These are phyloP conservation scores for Mythimna pallens DNA, from an alignment of 2,888 invertebrate genomes.

Conservation along the genomic window DNA sequence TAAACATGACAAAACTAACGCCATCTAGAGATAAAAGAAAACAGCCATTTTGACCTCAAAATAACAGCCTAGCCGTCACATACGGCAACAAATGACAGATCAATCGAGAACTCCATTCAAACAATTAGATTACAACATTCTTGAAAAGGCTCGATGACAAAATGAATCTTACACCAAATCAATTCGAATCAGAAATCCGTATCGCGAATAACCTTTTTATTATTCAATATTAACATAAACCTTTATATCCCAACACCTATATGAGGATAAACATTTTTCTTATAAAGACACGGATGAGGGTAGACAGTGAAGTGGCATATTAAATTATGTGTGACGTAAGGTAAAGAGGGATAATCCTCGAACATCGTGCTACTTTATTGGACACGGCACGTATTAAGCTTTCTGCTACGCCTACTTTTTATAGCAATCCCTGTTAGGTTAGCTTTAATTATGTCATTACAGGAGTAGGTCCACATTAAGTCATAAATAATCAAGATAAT, in stretches of 20 bases:
- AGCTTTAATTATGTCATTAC: constrained; percentile 47
- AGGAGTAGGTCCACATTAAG: constrained; percentile 23
- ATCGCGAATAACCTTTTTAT: constrained; percentile 16
- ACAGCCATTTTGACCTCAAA: too few relatives aligned
- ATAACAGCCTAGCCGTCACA: too few relatives aligned
- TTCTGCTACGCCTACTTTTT: constrained; percentile 59
- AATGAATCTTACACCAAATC: neutral
- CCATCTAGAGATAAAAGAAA: too few relatives aligned
- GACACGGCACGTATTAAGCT: constrained; percentile 74
- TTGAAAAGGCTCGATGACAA: neutral
- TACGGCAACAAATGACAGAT: too few relatives aligned
- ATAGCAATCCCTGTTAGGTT: constrained; percentile 43
- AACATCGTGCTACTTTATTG: constrained; percentile 82
- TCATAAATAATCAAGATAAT: constrained; percentile 36
- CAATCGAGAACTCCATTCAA: too few relatives aligned
- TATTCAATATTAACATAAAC: constrained; percentile 33
- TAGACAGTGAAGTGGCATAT: constrained; percentile 84
- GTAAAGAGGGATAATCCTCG: constrained; percentile 87
- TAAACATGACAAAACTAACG: too few relatives aligned
- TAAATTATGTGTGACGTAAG: constrained; percentile 85
- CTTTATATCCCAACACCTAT: constrained; percentile 47
- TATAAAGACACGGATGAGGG: constrained; percentile 79
- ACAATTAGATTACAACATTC: too few relatives aligned
- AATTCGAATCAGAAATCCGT: constrained; percentile 32
- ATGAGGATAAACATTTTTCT: constrained; percentile 63